phyloP scores from a whole-genome alignment of 2,113 vertebrate species.

The Solenodon paradoxus region DNA sequence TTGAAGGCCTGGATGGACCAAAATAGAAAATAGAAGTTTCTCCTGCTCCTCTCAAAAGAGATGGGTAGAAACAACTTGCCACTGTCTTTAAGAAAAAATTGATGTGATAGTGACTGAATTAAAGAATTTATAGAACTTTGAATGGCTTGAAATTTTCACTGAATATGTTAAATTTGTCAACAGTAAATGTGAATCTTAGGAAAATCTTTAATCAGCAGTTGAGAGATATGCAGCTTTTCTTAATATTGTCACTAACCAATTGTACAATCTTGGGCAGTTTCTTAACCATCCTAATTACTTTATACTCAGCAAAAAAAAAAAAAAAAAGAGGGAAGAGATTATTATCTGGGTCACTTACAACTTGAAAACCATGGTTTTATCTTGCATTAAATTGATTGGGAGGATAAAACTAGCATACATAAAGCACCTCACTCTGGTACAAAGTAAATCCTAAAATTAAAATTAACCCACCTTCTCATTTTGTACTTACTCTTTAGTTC shows the following conservation, averaged over 20 bases:
- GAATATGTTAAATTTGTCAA: not conserved
- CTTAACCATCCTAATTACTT: not conserved
- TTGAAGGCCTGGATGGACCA: not conserved
- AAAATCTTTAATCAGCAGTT: not conserved
- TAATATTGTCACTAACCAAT: not conserved
- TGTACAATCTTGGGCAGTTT: not conserved
- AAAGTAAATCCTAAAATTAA: not conserved
- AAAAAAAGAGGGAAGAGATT: not conserved
- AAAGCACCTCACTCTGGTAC: not conserved
- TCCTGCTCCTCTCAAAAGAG: not conserved
- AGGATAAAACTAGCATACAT: not conserved
- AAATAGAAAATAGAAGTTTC: not conserved
- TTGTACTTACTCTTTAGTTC: no score
- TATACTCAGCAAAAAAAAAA: no score
- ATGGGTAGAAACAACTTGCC: not conserved
- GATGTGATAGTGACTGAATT: not conserved
- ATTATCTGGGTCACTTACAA: not conserved
- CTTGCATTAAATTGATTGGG: not conserved
- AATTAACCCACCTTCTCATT: not conserved
- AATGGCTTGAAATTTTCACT: not conserved
- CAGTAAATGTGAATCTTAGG: not conserved
- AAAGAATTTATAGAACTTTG: not conserved
- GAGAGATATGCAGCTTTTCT: not conserved
- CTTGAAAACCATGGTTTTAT: not conserved
- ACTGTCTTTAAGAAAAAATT: not conserved